Percentiles rank a stretch among this genome's conserved stretches.
These are phyloP conservation scores for Amphiprion percula DNA, from an alignment of 2,113 vertebrate species.

Conservation along the genomic window DNA sequence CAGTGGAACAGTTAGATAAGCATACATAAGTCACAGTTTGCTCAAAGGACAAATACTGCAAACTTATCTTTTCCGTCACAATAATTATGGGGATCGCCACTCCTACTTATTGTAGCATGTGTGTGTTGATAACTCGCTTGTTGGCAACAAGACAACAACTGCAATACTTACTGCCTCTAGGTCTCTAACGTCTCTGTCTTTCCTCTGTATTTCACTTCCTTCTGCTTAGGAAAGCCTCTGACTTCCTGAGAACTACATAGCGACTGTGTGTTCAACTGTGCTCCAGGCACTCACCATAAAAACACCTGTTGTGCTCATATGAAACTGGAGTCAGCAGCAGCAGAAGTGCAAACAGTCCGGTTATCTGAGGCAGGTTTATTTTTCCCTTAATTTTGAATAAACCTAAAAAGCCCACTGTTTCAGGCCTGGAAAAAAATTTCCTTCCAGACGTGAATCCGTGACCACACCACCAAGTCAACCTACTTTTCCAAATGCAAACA, in stretches of 20 bases:
- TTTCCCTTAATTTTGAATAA: not conserved
- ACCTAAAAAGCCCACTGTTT: slow-evolving; percentile 4
- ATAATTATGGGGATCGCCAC: too few species aligned
- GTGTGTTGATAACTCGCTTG: slow-evolving; percentile 5
- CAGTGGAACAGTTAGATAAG: too few species aligned
- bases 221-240: too few species aligned
- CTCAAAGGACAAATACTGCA: not conserved
- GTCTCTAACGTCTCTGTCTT: not conserved
- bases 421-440: slow-evolving; percentile 28
- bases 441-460: slow-evolving; percentile 33
- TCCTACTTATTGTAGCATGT: not conserved
- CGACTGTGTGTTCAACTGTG: not conserved
- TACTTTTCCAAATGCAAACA: slow-evolving; percentile 57
- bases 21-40: too few species aligned
- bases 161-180: not conserved
- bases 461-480: slow-evolving; percentile 21
- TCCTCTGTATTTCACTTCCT: not conserved
- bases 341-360: not conserved
- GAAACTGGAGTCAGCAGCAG: too few species aligned
- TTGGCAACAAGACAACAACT: not conserved
- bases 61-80: not conserved
- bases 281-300: too few species aligned
- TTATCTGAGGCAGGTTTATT: not conserved
- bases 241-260: not conserved
- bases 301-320: not conserved